These are phyloP conservation scores for Eumerus sabulonum DNA, from an alignment of 2,888 invertebrate species.

Conservation along the genomic window DNA sequence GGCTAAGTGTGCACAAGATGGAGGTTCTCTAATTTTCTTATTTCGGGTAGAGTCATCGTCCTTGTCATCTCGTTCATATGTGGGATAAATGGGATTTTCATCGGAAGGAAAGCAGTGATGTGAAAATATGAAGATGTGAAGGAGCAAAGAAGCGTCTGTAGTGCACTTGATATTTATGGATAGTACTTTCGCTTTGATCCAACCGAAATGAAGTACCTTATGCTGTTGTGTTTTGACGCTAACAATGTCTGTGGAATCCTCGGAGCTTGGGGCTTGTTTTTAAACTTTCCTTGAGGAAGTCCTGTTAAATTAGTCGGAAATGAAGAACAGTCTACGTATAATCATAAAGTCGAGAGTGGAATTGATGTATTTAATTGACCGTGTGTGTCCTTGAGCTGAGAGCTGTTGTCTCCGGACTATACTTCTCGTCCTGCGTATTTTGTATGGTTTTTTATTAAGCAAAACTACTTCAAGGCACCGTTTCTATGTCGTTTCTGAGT, in stretches of 20 bases:
- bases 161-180: conserved; percentile 57
- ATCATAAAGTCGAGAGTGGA: no score
- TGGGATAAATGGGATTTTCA: conserved; percentile 44
- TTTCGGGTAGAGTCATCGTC: conserved; percentile 1
- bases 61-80: conserved; percentile 12
- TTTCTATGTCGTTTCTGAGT: no score
- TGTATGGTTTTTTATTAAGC: no score
- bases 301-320: conserved; percentile 33
- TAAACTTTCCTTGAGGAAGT: neutral
- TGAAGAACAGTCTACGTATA: neutral
- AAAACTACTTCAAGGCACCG: no score
- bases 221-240: conserved; percentile 10
- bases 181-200: conserved; percentile 55
- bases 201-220: conserved; percentile 29
- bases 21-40: no score
- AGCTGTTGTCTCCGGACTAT: no score
- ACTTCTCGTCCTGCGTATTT: no score
- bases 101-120: no score
- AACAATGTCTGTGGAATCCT: neutral
- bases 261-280: neutral
- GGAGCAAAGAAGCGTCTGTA: conserved; percentile 42
- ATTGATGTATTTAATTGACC: no score
- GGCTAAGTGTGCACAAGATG: neutral
- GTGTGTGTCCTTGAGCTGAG: conserved; percentile 28
- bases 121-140: no score